A percentile compares a stretch with the other conserved stretches of the same genome.
Conservation (phyloP, 2,888 invertebrate species). For the Polietes domitor region DNA sequence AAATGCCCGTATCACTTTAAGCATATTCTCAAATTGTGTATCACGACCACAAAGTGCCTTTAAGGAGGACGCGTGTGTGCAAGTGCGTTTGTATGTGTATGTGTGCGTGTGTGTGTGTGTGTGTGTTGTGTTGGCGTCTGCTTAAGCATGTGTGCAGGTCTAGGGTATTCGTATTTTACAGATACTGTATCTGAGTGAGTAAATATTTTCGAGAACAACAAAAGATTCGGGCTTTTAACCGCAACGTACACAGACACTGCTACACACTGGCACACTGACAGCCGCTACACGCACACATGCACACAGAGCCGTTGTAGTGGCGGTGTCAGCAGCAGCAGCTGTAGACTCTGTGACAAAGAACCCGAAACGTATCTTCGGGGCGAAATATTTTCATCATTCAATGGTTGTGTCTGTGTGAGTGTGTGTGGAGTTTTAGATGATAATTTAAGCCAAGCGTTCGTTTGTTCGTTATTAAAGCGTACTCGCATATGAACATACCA, state of each 20-base stretch:
- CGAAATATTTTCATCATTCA: slow-evolving; percentile 57
- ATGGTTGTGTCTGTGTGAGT: slow-evolving; percentile 34
- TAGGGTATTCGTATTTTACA: neutral
- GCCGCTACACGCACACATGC: neutral
- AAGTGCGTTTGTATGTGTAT: slow-evolving; percentile 13
- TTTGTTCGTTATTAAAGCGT: slow-evolving; percentile 12
- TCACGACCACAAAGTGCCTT: slow-evolving; percentile 53
- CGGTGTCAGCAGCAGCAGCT: neutral
- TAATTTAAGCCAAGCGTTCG: slow-evolving; percentile 12
- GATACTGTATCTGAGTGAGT: slow-evolving; percentile 7
- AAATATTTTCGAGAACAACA: slow-evolving; percentile 40
- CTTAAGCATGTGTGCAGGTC: neutral
- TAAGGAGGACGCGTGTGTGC: slow-evolving; percentile 22
- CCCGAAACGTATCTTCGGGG: slow-evolving; percentile 51
- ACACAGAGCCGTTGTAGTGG: slow-evolving; percentile 14
- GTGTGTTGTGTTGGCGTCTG: slow-evolving; percentile 14
- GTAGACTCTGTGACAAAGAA: slow-evolving; percentile 44
- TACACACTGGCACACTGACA: neutral
- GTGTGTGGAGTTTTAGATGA: slow-evolving; percentile 11
- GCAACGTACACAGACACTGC: slow-evolving; percentile 35
- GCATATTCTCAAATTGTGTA: slow-evolving; percentile 57
- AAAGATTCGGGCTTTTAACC: slow-evolving; percentile 59
- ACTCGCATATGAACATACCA: too few species aligned
- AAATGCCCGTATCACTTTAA: slow-evolving; percentile 55
- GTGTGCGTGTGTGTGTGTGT: slow-evolving; percentile 1